Conservation (phyloP, 1,140 invertebrate species). For the Argopecten irradians region DNA sequence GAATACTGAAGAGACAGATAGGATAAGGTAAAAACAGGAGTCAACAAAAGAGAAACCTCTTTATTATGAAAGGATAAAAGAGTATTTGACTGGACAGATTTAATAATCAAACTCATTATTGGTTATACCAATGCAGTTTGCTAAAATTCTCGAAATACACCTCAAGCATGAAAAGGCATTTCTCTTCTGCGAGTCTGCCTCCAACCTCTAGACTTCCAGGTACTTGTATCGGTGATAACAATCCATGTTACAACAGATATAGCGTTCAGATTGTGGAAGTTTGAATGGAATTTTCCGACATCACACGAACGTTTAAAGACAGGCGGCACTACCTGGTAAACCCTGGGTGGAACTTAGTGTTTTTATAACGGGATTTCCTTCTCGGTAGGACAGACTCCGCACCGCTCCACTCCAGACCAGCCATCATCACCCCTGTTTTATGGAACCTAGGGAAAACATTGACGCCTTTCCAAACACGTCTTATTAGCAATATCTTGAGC, state of each 20-base stretch:
- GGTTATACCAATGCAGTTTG: too few relatives aligned
- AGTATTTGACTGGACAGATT: too few relatives aligned
- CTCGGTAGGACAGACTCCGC: background rate
- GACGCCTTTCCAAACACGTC: background rate
- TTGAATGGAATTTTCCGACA: background rate
- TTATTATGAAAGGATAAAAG: too few relatives aligned
- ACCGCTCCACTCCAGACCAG: background rate
- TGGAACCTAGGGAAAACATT: background rate
- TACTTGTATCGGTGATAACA: background rate
- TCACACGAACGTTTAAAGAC: background rate
- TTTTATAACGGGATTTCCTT: background rate
- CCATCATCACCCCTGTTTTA: background rate
- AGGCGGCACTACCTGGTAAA: background rate
- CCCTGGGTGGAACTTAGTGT: background rate
- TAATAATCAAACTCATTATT: too few relatives aligned
- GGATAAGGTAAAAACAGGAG: too few relatives aligned
- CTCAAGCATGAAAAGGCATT: too few relatives aligned
- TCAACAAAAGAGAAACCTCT: too few relatives aligned
- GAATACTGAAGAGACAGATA: too few relatives aligned
- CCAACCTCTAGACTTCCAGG: too few relatives aligned
- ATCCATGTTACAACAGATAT: background rate
- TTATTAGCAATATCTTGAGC: constrained; percentile 22
- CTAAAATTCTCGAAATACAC: too few relatives aligned
- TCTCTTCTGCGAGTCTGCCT: too few relatives aligned
- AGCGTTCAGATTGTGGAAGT: background rate